Base-by-base conservation (phyloP, 2,797 vertebrate genomes). In the Galago senegalensis region DNA sequence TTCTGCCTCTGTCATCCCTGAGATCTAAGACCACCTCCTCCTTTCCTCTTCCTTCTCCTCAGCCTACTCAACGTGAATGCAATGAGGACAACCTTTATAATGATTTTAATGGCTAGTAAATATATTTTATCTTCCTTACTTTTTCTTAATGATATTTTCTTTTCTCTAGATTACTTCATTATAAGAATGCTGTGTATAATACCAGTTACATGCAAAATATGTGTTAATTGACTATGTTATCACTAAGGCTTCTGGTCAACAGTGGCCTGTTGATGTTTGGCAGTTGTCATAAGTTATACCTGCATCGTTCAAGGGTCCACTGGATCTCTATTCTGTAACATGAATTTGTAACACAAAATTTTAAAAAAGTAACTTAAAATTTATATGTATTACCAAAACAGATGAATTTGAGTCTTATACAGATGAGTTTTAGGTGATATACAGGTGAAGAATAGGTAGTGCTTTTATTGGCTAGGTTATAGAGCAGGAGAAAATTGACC, bases 381-480 rank as follows among this genome's bases (percentile, higher is more conserved):
- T 31, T 77, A 2, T 21, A 7, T 40, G 72, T 43, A 89, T 82
- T 56, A 63, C 65, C 7, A 81, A 77, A 87, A 88, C 16, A 56
- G 3, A 69, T 72, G 6, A 76, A 82, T 20, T 63, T 63, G 34
- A 83, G 18, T 65, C 43, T 53, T 34, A 27, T 34, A 61, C 56
- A 81, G 82, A 16, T 88, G 16, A 34, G 85, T 46, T 80, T 92
- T 81, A 70, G 31, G 6, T 43, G 3, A 23, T 7, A 34, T 0
- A 2, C 23, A 1, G 56, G 31, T 53, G 8, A 63, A 67, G 27
- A 8, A 9, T 3, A 13, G 58, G 43, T 3, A n/a, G 25, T 3
- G 3, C 29, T 80, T 46, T 86, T 60, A 1, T 8, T 65, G 3
- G 3, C 1, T 11, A 21, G 12, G 12, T 0, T 2, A 31, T 56